These are phyloP conservation scores for Euplagia quadripunctaria DNA, from an alignment of 2,888 invertebrate genomes.

Conservation along the genomic window DNA sequence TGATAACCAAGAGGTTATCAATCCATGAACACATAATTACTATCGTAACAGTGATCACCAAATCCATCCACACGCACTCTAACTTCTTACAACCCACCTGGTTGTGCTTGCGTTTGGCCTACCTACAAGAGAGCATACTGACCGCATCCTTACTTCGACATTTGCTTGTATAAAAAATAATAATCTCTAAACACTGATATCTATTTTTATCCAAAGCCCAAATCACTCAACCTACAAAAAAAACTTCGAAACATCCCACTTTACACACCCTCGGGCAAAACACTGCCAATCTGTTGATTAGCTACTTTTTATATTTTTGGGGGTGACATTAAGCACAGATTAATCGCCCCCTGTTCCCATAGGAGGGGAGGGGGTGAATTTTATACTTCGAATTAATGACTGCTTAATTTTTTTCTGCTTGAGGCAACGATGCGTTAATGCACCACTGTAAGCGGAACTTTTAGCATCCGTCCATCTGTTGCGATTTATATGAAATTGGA, in stretches of 20 bases:
- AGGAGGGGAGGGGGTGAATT: slow-evolving; percentile 64
- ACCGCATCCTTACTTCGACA: too few relatives aligned
- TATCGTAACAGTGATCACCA: too few relatives aligned
- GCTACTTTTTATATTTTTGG: slow-evolving; percentile 82
- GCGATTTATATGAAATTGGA: not conserved
- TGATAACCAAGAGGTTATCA: too few relatives aligned
- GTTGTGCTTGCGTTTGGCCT: too few relatives aligned
- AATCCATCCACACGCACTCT: too few relatives aligned
- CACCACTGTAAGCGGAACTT: slow-evolving; percentile 56
- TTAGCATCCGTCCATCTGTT: slow-evolving; percentile 2
- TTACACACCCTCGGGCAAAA: slow-evolving; percentile 61
- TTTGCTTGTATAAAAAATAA: too few relatives aligned
- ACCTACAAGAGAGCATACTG: too few relatives aligned
- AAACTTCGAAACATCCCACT: slow-evolving; percentile 31
- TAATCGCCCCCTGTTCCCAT: slow-evolving; percentile 80
- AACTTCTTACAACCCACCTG: too few relatives aligned
- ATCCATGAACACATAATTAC: too few relatives aligned
- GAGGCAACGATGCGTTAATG: slow-evolving; percentile 56
- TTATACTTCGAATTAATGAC: slow-evolving; percentile 81
- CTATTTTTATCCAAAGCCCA: not conserved
- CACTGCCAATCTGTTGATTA: slow-evolving; percentile 84
- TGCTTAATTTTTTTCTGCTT: slow-evolving; percentile 73
- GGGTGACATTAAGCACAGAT: slow-evolving; percentile 84
- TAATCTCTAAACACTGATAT: too few relatives aligned
- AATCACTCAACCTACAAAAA: slow-evolving; percentile 18